phyloP scores from a whole-genome alignment of 2,113 vertebrate genomes.

The Ariopsis seemanni region DNA sequence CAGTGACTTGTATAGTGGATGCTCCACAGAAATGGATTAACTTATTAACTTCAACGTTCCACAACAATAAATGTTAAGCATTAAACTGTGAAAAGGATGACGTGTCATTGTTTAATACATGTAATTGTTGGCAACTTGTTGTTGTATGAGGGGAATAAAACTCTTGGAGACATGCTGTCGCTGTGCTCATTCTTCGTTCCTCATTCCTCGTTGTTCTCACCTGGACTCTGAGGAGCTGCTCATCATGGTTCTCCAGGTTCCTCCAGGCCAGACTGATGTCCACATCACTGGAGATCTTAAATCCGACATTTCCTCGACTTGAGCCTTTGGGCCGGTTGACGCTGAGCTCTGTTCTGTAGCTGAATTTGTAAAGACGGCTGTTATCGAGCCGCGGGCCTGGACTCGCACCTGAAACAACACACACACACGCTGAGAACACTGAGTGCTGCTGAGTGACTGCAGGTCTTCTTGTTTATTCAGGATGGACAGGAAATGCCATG shows the following conservation, averaged over 20 bases:
- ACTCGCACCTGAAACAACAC: conserved; percentile 81
- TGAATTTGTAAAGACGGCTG: conserved; percentile 87
- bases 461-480: conserved; percentile 16
- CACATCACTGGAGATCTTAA: conserved; percentile 81
- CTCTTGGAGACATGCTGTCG: not conserved
- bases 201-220: conserved; percentile 25
- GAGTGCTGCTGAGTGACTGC: not conserved
- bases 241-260: conserved; percentile 83
- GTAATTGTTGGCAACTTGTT: not conserved
- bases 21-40: too few relatives aligned
- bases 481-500: not conserved
- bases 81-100: too few relatives aligned
- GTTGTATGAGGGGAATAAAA: not conserved
- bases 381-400: conserved; percentile 86
- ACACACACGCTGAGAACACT: conserved; percentile 12
- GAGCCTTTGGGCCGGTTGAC: conserved; percentile 76
- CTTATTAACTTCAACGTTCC: too few relatives aligned
- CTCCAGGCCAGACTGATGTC: conserved; percentile 86
- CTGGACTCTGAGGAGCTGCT: conserved; percentile 83
- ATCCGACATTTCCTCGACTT: conserved; percentile 76
- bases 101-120: too few relatives aligned
- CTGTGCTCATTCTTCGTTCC: not conserved
- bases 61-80: too few relatives aligned
- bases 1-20: too few relatives aligned
- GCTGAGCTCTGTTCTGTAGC: conserved; percentile 84